Conservation (phyloP, 2,888 invertebrate genomes). For the Habrosyne pyritoides region DNA sequence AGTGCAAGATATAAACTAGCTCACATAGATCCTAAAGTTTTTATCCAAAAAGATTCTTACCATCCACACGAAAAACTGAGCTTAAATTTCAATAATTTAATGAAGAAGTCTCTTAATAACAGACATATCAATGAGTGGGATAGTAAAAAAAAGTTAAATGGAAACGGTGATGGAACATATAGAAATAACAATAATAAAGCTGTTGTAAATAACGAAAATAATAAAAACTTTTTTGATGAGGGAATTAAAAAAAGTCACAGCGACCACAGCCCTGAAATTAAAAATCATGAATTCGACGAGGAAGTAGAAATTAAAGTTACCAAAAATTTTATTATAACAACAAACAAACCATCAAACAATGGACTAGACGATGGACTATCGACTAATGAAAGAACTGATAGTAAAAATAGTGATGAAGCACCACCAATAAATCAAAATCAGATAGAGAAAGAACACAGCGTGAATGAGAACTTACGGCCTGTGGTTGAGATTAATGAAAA, state of each 20-base stretch:
- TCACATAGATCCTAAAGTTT: slow-evolving; percentile 19
- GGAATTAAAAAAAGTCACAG: neutral
- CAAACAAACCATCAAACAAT: neutral
- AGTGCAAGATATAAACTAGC: slow-evolving; percentile 6
- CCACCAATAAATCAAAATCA: neutral
- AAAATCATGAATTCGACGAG: neutral
- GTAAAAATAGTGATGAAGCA: neutral
- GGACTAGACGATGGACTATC: neutral
- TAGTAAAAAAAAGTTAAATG: neutral
- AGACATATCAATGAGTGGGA: neutral
- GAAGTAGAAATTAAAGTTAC: neutral
- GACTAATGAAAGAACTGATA: neutral
- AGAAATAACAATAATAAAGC: neutral
- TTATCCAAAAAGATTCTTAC: slow-evolving; percentile 19
- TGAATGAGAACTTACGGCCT: neutral
- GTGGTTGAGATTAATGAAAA: neutral
- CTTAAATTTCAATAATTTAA: slow-evolving; percentile 37
- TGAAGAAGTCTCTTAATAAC: slow-evolving; percentile 8
- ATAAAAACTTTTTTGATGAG: neutral
- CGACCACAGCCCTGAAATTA: neutral
- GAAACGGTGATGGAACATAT: neutral
- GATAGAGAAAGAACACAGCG: neutral
- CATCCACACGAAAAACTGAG: slow-evolving; percentile 22
- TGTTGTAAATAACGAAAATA: neutral
- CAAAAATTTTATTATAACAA: neutral